Conservation (phyloP, 1,140 invertebrate genomes). For the Homarus americanus region DNA sequence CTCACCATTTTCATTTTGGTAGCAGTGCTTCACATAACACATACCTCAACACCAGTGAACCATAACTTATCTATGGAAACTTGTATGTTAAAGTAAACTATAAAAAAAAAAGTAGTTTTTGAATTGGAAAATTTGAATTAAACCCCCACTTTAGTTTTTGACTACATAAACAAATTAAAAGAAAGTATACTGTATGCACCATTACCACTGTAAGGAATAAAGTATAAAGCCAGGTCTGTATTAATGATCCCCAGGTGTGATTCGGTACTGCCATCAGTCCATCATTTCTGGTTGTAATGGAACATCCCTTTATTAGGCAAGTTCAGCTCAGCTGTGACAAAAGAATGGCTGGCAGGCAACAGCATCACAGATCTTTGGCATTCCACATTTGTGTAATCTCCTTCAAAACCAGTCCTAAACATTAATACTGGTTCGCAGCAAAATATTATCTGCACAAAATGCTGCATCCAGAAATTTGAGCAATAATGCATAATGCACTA, state of each 20-base stretch:
- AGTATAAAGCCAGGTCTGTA: conserved; percentile 23
- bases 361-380: conserved; percentile 69
- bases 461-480: conserved; percentile 71
- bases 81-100: not conserved
- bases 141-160: not conserved
- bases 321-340: not conserved
- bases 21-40: conserved; percentile 63
- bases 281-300: conserved; percentile 67
- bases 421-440: conserved; percentile 60
- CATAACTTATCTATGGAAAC: conserved; percentile 1
- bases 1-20: conserved; percentile 49
- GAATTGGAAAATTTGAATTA: not conserved
- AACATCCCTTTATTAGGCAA: conserved; percentile 37
- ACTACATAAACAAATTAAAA: conserved; percentile 19
- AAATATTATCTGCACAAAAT: conserved; percentile 64
- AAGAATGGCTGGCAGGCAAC: conserved; percentile 42
- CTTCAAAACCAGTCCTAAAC: conserved; percentile 7
- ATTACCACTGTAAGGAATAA: conserved; percentile 8
- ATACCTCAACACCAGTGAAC: conserved; percentile 60
- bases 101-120: not conserved
- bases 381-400: conserved; percentile 24
- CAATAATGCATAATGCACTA: conserved; percentile 66
- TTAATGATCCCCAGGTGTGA: conserved; percentile 55
- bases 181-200: not conserved
- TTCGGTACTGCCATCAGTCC: conserved; percentile 58